phyloP scores from a whole-genome alignment of 2,113 vertebrate genomes.

The Octodon degus region DNA sequence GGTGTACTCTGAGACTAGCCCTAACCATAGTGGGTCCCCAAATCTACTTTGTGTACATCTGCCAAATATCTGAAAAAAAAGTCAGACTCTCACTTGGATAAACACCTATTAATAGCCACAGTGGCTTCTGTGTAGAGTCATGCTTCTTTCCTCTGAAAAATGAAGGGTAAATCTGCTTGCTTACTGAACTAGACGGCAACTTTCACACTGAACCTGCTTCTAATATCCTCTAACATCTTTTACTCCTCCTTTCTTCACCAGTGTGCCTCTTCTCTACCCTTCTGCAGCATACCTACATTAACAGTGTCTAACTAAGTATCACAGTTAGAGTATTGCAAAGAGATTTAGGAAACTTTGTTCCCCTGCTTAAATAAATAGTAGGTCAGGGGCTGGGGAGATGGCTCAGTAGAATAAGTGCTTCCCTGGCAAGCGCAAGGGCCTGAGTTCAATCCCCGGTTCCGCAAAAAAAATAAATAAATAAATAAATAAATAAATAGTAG shows the following conservation, averaged over 20 bases:
- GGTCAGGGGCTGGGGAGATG: no score
- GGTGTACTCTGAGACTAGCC: neutral
- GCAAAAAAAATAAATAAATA: no score
- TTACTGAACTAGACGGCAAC: neutral
- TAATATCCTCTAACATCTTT: neutral
- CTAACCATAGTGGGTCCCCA: neutral
- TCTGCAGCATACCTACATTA: neutral
- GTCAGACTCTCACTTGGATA: neutral
- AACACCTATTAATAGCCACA: neutral
- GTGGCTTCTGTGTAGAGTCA: neutral
- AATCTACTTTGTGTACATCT: neutral
- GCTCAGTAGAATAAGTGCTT: no score
- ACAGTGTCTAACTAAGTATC: neutral
- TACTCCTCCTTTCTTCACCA: neutral
- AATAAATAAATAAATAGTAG: no score
- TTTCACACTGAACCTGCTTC: fast-evolving
- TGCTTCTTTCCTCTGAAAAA: neutral
- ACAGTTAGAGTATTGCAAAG: neutral
- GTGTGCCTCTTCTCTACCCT: neutral
- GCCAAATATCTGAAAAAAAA: neutral
- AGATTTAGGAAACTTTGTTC: neutral
- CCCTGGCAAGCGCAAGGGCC: no score
- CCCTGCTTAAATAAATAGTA: neutral
- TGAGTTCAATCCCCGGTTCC: no score
- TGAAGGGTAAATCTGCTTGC: neutral